These are phyloP conservation scores for Amphimallon solstitiale DNA, from an alignment of 2,888 invertebrate species.

Conservation along the genomic window DNA sequence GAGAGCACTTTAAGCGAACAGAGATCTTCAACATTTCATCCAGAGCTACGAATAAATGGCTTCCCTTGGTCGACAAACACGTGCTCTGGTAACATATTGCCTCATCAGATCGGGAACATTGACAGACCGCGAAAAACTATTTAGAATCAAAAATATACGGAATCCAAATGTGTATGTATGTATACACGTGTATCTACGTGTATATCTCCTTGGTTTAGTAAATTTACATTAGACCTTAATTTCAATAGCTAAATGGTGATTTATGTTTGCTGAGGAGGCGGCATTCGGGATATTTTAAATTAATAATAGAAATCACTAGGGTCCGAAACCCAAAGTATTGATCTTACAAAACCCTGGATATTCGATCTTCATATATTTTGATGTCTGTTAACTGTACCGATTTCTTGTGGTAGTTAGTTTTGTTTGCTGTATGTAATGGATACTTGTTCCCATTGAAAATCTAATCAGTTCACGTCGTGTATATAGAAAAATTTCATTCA, in stretches of 20 bases:
- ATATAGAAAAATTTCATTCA: too few relatives aligned
- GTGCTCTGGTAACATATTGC: slow-evolving; percentile 50
- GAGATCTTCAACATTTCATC: slow-evolving; percentile 52
- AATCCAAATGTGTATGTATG: not conserved
- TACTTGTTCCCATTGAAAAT: too few relatives aligned
- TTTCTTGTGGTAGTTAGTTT: too few relatives aligned
- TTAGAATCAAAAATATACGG: slow-evolving; percentile 38
- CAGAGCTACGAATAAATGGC: slow-evolving; percentile 48
- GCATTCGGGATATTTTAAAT: not conserved
- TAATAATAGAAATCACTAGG: slow-evolving; percentile 4
- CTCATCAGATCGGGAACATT: slow-evolving; percentile 43
- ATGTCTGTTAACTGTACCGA: too few relatives aligned
- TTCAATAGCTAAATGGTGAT: slow-evolving; percentile 9
- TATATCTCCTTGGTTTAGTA: not conserved
- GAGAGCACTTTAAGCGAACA: slow-evolving; percentile 46
- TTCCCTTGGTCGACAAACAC: slow-evolving; percentile 46
- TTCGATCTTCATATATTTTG: too few relatives aligned
- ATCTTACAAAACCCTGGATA: not conserved
- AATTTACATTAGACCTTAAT: slow-evolving; percentile 8
- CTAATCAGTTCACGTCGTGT: too few relatives aligned
- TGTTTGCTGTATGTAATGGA: too few relatives aligned
- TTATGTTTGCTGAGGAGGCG: not conserved
- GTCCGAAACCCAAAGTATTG: not conserved
- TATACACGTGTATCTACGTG: too few relatives aligned
- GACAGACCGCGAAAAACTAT: slow-evolving; percentile 35